Evolutionary conservation across 2,888 invertebrate species (phyloP).

Genomic region (Gastracanthus pulcherrimus): DNA sequence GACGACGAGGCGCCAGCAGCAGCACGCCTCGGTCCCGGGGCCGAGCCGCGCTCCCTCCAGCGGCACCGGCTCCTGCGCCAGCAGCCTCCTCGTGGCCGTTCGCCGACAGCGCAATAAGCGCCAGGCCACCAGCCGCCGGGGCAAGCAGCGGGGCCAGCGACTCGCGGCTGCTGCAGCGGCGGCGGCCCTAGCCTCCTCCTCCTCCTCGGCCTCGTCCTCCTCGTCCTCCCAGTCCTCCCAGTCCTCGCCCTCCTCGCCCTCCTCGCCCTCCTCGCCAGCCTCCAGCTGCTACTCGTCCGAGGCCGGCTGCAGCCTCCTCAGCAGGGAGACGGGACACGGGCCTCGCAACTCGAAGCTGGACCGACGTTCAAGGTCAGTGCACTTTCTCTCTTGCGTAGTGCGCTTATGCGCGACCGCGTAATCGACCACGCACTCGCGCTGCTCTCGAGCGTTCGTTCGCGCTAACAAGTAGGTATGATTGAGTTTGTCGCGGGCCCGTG

Average conservation of each 20-base stretch:
- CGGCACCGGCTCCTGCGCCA: not conserved
- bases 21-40: not conserved
- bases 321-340: constrained; percentile 29
- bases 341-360: constrained; percentile 72
- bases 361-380: constrained; percentile 72
- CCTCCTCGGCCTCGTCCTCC: not conserved
- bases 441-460: not conserved
- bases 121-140: not conserved
- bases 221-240: not conserved
- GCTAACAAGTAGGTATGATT: too few relatives aligned
- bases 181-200: not conserved
- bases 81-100: not conserved
- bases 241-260: not conserved
- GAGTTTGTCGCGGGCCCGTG: not conserved
- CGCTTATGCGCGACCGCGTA: too few relatives aligned
- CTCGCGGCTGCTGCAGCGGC: not conserved
- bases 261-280: not conserved
- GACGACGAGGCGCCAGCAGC: constrained; percentile 8
- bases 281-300: not conserved
- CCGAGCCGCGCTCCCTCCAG: not conserved
- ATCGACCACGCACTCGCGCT: too few relatives aligned
- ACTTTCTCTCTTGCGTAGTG: constrained; percentile 28
- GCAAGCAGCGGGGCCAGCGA: not conserved
- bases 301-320: not conserved
- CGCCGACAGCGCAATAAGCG: constrained; percentile 8